Base-by-base conservation (phyloP, 2,888 invertebrate species). In the Drosophila nigritarsus region DNA sequence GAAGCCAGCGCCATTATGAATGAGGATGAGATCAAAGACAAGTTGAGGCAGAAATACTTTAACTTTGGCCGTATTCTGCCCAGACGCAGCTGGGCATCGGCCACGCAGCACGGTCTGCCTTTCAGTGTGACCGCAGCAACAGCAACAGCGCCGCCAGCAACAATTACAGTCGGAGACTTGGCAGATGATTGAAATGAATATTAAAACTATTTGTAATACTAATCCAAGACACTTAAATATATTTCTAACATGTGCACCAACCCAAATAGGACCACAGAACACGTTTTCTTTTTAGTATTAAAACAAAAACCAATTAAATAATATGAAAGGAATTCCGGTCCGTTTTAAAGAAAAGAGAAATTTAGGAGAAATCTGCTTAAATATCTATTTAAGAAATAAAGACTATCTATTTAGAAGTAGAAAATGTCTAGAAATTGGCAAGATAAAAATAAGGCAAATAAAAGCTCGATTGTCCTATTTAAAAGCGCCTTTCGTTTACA, bases 1-100 rank as follows among this genome's bases (percentile, higher is more conserved):
- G 93, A 93, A 61, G 92, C 93, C 1, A 93, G 93, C 40, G 91
- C 92, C 53, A 92, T 93, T 0, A 92, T 93, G 92, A 92, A 92
- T 73, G 93, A 93, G 70, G 92, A 93, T 61, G 93, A 93, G 63
- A 92, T 93, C 40, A 93, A 93, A 78, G 92, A 92, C 8, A 93
- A 93, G 64, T 38, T 93, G 11, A 70, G 93, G 2, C 91, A 93
- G 53, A 91, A 92, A 38, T 93, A 93, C 65, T 92, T 93, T 45
- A 93, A 91, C 40, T 91, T 93, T 45, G 93, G 93, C 0, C 83
- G 91, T 11, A 92, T 93, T 36, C 68, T 93, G 30, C 92, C 92
- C 3, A 80, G 92, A 13, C 91, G 93, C 20, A 92, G 91, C 67
- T 93, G 92, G 92, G 90, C 92, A 3, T 91, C 91, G n/a, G 92